Base-by-base conservation (phyloP, 2,888 invertebrate genomes). In the Rhagophthalmus giganteus region DNA sequence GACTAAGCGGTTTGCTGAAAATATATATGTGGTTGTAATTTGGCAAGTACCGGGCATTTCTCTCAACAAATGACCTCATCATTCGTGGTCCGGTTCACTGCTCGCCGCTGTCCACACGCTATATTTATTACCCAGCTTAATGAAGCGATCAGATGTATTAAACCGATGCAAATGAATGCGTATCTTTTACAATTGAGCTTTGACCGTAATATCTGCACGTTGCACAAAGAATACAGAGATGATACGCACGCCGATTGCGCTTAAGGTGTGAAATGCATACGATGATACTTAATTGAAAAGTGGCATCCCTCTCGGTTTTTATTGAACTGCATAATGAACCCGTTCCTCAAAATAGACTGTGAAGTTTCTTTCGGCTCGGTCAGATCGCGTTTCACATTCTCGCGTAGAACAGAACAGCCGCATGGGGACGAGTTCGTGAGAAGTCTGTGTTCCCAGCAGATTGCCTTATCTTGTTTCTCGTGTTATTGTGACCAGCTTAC, bases 401-500 rank as follows among this genome's bases (percentile, higher is more conserved):
- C 4, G 7, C 4, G 20, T 5, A 20, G 60, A 59, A 15, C 34
- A 54, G 37, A 44, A 41, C 42, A 55, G 54, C 34, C 60, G 50
- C 53, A 49, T 53, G 51, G 55, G 59, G 54, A 59, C 64, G 50
- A 61, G 63, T 67, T 65, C 67, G 67, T 67, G 67, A 67, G 66
- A 61, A 65, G 63, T 59, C 59, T 60, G 57, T 61, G 61, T 62
- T 64, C 61, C 57, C 62, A 59, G 59, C 62, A 65, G 66, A 67
- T 66, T 64, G 69, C 62, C 67, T 68, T 67, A 68, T 67, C 67
- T 67, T 67, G 66, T 67, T 69, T 63, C 62, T 60, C 62, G 60
- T 65, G 64, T 67, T 67, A 66, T 64, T 67, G 66, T 65, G 62
- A 65, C 64, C 63, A 57, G 63, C 64, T 66, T 63, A 67, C n/a